Evolutionary conservation across 2,113 vertebrate species (phyloP), one percentile per base, ranked within the genome.

Genomic region (Tupaia chinensis): DNA sequence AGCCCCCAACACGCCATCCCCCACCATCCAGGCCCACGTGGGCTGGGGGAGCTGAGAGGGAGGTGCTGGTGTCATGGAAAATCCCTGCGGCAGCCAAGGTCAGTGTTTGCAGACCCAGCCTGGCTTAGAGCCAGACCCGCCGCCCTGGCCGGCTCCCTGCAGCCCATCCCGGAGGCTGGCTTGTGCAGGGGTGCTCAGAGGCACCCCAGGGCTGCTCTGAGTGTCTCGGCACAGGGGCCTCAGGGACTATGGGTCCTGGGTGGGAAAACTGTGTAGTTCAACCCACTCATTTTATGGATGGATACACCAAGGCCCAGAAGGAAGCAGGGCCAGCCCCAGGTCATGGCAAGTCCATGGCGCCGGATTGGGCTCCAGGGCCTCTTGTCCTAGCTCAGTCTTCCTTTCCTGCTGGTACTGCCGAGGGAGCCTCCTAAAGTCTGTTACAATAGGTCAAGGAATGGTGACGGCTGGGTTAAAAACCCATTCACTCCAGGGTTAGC

Each of bases 61-160:
- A 97, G 74, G 91, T 96, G 97, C 97, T 98, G 94, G 97, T 98
- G 98, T 98, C 98, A 98, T 98, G 98, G 98, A 98, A 98, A 98
- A 98, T 98, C 97, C 96, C 93, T 6, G 87, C 60, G 32, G 97
- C 98, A 87, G 98, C 98, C 98, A 98, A 98, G 98, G 95, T 98
- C 97, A 98, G 97, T 97, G 97, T 98, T 98, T 98, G 96, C 97
- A 97, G 97, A 97, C 98, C 96, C 79, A 97, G 97, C 82, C 95
- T 97, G 98, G 98, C 97, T 69, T 86, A 7, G 70, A 90, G 97
- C 97, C 97, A 98, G 97, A 89, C 95, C 97, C 92, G 93, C 95
- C 83, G 97, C 89, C 74, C 60, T 10, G 87, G 95, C 95, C 95
- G 86, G 93, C 97, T 98, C 94, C 92, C 95, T 96, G 22, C 0